Evolutionary conservation across 1,140 invertebrate species (phyloP), one percentile per base, ranked within the genome.

Genomic region (Diabrotica virgifera): DNA sequence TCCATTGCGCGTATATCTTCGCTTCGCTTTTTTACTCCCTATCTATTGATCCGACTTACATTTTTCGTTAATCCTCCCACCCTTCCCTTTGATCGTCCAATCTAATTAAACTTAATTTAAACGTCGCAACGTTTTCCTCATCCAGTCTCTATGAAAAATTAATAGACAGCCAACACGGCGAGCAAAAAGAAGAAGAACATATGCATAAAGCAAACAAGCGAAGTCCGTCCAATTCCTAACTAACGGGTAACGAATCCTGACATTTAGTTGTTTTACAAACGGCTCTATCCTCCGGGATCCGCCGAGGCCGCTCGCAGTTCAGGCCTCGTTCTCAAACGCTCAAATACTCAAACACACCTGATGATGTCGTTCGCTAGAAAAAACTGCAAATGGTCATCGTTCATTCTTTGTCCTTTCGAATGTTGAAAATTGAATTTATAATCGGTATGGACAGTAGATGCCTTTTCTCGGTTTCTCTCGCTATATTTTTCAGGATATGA

Each of bases 271-370:
- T 46, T 46, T 46, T 46, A 46, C 40, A 46, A 46, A 46, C 40
- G 40, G n/a, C n/a, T 46, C 40, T 46, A 46, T 46, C 40, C 40
- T 46, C 40, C 40, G 40, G 40, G 40, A 46, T 46, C 40, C n/a
- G 40, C 40, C 40, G 4, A 4, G 4, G 40, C 40, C 40, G 8
- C 40, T 46, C 40, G 40, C n/a, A 10, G 40, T 46, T 46, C 8
- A 46, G 40, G 8, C 24, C 24, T 24, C 24, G 24, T 24, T 24
- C 24, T 24, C 40, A n/a, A 46, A 46, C 6, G 40, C n/a, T 46
- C 40, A 46, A 46, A 46, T n/a, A n/a, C n/a, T 46, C 40, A 46
- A 46, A 46, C n/a, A 46, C n/a, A 46, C 40, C 40, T 46, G 40
- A 46, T 46, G 40, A 46, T 46, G n/a, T n/a, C n/a, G 8, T 8